phyloP scores from a whole-genome alignment of 2,113 vertebrate species.

The Tragulus kanchil region DNA sequence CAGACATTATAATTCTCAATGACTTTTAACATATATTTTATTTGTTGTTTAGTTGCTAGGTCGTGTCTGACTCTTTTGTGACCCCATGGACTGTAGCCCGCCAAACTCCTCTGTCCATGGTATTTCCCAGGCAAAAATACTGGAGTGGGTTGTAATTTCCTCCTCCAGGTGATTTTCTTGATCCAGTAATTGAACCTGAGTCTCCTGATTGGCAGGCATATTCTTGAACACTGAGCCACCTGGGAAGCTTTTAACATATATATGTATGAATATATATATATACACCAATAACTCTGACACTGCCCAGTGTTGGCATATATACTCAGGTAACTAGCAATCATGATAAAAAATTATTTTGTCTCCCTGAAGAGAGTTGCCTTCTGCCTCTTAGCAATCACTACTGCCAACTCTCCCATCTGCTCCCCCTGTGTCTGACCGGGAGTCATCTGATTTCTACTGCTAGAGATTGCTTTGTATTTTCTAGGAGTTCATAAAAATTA shows the following conservation, averaged over 20 bases:
- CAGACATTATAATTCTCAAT: neutral
- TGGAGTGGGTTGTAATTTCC: neutral
- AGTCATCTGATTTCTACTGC: neutral
- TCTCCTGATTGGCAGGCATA: neutral
- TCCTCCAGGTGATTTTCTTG: neutral
- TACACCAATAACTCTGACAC: neutral
- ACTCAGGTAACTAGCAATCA: neutral
- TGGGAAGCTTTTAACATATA: neutral
- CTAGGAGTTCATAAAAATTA: neutral
- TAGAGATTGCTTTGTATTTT: neutral
- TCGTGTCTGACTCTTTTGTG: neutral
- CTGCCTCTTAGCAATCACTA: neutral
- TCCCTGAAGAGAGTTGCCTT: neutral
- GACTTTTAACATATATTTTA: neutral
- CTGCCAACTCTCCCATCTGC: neutral
- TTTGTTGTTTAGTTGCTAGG: neutral
- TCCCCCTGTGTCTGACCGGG: neutral
- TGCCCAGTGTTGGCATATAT: neutral
- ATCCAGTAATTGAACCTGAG: neutral
- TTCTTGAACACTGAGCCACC: neutral
- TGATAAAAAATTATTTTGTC: neutral
- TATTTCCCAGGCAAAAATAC: neutral
- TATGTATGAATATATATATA: neutral
- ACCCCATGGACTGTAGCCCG: neutral
- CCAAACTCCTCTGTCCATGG: neutral